Conservation (phyloP, 1,140 invertebrate genomes). For the Danaus melanippus region DNA sequence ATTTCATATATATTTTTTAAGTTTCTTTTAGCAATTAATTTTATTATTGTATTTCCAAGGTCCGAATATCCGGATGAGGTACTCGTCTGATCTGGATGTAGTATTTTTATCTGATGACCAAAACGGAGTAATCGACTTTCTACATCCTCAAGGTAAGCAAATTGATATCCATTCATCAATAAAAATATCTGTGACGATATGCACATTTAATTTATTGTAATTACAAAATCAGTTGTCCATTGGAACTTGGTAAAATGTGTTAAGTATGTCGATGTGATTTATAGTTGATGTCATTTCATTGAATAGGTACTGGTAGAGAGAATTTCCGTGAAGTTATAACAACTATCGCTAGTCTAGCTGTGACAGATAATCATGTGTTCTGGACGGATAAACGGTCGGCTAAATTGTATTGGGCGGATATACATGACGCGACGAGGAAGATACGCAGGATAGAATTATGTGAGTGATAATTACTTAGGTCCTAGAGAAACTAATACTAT, state of each 20-base stretch:
- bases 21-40: conserved; percentile 9
- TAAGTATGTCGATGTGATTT: too few species aligned
- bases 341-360: conserved; percentile 69
- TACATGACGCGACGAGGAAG: conserved; percentile 51
- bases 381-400: conserved; percentile 73
- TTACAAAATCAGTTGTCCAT: too few species aligned
- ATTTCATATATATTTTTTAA: conserved; percentile 2
- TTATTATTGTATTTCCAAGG: conserved; percentile 36
- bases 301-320: conserved; percentile 44
- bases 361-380: conserved; percentile 74
- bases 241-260: too few species aligned
- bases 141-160: conserved; percentile 68
- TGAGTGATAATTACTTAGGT: conserved; percentile 15
- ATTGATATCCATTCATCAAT: not conserved
- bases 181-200: too few species aligned
- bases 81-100: conserved; percentile 63
- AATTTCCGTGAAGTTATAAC: conserved; percentile 52
- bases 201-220: too few species aligned
- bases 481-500: too few species aligned
- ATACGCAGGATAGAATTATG: conserved; percentile 53
- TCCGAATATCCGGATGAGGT: conserved; percentile 69
- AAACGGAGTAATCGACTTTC: conserved; percentile 71
- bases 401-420: conserved; percentile 75
- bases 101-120: conserved; percentile 74
- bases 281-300: not conserved